These are phyloP conservation scores for Philopedon plagiatum DNA, from an alignment of 2,888 invertebrate species.

Conservation along the genomic window DNA sequence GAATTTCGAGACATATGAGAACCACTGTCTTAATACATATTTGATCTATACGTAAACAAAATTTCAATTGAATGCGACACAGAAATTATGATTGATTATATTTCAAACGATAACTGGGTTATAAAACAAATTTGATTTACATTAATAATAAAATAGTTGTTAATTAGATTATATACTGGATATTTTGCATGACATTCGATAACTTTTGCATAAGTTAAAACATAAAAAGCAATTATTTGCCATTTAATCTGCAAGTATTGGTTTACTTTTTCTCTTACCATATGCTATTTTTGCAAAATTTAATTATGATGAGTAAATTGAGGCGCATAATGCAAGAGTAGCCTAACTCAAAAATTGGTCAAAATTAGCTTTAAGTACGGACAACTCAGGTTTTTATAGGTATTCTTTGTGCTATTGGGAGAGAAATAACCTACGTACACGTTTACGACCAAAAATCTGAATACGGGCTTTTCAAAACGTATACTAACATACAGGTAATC, in stretches of 20 bases:
- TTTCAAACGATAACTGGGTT: background rate
- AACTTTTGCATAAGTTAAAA: background rate
- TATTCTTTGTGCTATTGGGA: no score
- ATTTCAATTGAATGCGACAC: background rate
- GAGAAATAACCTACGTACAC: no score
- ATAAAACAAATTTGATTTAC: background rate
- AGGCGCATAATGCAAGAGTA: no score
- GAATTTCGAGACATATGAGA: no score
- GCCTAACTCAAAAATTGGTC: no score
- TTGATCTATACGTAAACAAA: no score
- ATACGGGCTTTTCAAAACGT: no score
- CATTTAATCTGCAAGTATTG: background rate
- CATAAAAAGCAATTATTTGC: constrained; percentile 12
- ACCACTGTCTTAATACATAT: no score
- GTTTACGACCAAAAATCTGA: no score
- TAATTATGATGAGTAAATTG: background rate
- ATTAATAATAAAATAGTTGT: background rate
- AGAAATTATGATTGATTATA: background rate
- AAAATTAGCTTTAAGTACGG: no score
- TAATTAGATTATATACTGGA: background rate
- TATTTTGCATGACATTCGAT: background rate
- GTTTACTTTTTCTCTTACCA: constrained; percentile 3
- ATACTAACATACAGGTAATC: no score
- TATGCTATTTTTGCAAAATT: constrained; percentile 4
- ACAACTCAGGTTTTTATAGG: no score